phyloP scores from a whole-genome alignment of 2,888 invertebrate genomes.

The Apamea anceps region DNA sequence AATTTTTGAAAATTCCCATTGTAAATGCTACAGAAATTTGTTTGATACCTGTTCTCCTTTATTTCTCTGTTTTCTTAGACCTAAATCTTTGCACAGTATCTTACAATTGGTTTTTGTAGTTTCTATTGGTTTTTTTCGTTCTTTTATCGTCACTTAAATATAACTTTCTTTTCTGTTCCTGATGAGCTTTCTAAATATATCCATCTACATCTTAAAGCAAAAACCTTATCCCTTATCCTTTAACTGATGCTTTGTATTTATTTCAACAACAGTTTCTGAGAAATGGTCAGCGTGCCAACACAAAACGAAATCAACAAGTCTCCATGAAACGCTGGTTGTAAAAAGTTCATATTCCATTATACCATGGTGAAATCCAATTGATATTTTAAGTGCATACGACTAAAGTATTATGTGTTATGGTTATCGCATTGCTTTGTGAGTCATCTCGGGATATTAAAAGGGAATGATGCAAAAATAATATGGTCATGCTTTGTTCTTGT shows the following conservation, averaged over 20 bases:
- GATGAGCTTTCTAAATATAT: neutral
- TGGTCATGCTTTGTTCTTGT: neutral
- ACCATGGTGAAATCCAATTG: slow-evolving; percentile 42
- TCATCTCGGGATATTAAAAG: slow-evolving; percentile 4
- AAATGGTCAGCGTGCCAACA: slow-evolving; percentile 28
- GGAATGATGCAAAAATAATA: neutral
- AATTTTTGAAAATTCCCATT: neutral
- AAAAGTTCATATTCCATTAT: slow-evolving; percentile 20
- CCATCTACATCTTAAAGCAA: neutral
- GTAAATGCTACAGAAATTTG: neutral
- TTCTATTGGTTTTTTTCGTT: neutral
- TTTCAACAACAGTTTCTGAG: slow-evolving; percentile 41
- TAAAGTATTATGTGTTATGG: slow-evolving; percentile 4
- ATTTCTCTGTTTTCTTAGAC: neutral
- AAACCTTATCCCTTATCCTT: slow-evolving; percentile 32
- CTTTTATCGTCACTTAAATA: neutral
- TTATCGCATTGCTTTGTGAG: slow-evolving; percentile 22
- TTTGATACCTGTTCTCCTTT: neutral
- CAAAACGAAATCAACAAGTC: slow-evolving; percentile 20
- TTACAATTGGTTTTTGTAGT: no score
- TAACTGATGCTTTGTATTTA: slow-evolving; percentile 22
- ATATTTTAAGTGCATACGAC: slow-evolving; percentile 17
- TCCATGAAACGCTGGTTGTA: slow-evolving; percentile 26
- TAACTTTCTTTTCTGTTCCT: neutral
- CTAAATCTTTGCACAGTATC: neutral